Percentiles rank a stretch among this genome's conserved stretches.
phyloP scores from a whole-genome alignment of 2,888 invertebrate species.

The Toxonevra muliebris region DNA sequence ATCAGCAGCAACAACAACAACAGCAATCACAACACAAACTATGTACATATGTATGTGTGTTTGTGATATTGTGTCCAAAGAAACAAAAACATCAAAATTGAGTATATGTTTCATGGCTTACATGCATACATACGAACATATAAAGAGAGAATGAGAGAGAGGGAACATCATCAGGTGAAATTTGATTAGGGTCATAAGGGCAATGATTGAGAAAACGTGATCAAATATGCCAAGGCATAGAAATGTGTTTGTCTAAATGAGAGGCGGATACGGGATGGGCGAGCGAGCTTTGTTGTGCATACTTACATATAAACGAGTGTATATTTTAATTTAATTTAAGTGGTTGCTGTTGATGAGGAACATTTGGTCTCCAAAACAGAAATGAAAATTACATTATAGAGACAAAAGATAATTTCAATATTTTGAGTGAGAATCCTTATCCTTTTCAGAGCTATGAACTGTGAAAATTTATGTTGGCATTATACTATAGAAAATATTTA shows the following conservation, averaged over 20 bases:
- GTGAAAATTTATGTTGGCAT: too few relatives aligned
- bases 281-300: background rate
- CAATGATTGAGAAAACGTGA: slow-evolving; percentile 62
- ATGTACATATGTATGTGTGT: background rate
- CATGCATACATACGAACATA: slow-evolving; percentile 17
- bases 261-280: background rate
- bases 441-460: too few relatives aligned
- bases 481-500: too few relatives aligned
- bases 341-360: too few relatives aligned
- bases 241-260: background rate
- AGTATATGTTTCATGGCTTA: background rate
- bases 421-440: too few relatives aligned
- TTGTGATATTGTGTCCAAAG: background rate
- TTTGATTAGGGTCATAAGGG: slow-evolving; percentile 62
- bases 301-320: background rate
- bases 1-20: slow-evolving; percentile 3
- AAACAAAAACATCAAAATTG: too few relatives aligned
- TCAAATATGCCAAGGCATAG: slow-evolving; percentile 26
- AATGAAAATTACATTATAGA: too few relatives aligned
- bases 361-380: too few relatives aligned
- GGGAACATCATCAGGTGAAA: slow-evolving; percentile 59
- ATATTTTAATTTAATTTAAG: too few relatives aligned
- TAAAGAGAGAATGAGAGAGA: slow-evolving; percentile 1
- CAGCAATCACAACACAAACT: background rate
- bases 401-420: too few relatives aligned